Evolutionary conservation across 2,113 vertebrate genomes (phyloP), one percentile per base, ranked within the genome.

Genomic region (Tupaia chinensis): DNA sequence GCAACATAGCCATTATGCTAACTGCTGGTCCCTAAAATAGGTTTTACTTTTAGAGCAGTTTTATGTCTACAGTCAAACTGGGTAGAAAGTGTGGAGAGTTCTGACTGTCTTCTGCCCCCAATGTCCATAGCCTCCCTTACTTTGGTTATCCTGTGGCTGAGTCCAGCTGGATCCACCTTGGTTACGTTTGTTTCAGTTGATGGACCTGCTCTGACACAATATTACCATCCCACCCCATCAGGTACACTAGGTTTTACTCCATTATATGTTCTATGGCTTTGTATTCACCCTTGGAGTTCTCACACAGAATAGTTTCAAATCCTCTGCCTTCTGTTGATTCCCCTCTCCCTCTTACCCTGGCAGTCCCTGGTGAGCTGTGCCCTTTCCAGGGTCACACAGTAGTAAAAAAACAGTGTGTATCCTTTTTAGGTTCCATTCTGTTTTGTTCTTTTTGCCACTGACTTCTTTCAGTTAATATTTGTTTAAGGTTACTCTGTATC

Each of bases 161-260:
- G 80, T 34, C 20, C 44, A 7, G 54, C 83, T 27, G 34, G n/a
- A 10, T 44, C 44, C 44, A 44, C 44, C 44, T 5, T 44, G 15
- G 10, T 20, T 4, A 3, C 4, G 1, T 10, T 7, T 4, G 17
- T 34, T 53, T 16, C 9, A 23, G 1, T 14, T 27, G 1, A 1
- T 12, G 2, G 23, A 1, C 34, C 23, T 20, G 0, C 23, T 12
- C 0, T 4, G 20, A 32, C 12, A 9, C 8, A 2, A 12, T 23
- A 7, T 29, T 9, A 29, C 53, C 61, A 56, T n/a, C 10, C 61
- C 9, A 12, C 10, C 11, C 4, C n/a, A 3, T 9, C 4, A 53
- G 16, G 54, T 5, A 68, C 12, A 32, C 27, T 23, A 77, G 63
- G 22, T 14, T 23, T 76, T 17, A 61, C 19, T 88, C n/a, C 25